Evolutionary conservation across 1,140 invertebrate species (phyloP).

Genomic region (Anastrepha obliqua): DNA sequence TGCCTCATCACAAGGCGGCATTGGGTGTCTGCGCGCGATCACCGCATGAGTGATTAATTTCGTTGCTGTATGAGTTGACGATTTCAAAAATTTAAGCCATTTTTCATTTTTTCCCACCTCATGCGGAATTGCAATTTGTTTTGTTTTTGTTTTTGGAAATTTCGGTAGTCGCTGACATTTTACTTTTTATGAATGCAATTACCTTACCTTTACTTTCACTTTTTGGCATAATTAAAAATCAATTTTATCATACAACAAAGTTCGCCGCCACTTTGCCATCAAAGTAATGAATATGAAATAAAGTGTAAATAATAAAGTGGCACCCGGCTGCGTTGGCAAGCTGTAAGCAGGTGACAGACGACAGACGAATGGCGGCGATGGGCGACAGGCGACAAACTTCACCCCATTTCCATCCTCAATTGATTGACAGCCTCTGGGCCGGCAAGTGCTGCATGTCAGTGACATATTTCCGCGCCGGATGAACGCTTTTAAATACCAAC

Average conservation of each 20-base stretch:
- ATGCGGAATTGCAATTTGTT: background rate
- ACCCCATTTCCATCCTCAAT: background rate
- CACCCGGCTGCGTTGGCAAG: background rate
- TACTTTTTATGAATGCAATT: background rate
- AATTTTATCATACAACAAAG: slow-evolving; percentile 38
- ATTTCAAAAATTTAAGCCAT: slow-evolving; percentile 16
- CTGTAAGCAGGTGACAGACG: background rate
- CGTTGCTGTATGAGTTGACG: background rate
- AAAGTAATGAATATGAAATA: background rate
- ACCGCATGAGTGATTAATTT: slow-evolving; percentile 37
- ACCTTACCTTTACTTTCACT: slow-evolving; percentile 41
- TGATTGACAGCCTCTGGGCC: slow-evolving; percentile 40
- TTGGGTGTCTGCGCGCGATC: slow-evolving; percentile 4
- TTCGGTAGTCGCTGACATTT: background rate
- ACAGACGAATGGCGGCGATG: background rate
- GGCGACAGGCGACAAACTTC: slow-evolving; percentile 12
- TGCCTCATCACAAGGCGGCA: background rate
- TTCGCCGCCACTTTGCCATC: background rate
- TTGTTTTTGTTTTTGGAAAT: background rate
- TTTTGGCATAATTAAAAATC: slow-evolving; percentile 48
- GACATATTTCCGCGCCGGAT: slow-evolving; percentile 39
- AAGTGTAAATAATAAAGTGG: slow-evolving; percentile 5
- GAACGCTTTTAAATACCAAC: slow-evolving; percentile 8
- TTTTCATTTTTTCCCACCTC: slow-evolving; percentile 5
- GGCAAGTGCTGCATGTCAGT: slow-evolving; percentile 48